Base-by-base conservation (phyloP, 2,797 vertebrate genomes). In the Cichlasoma orientale region DNA sequence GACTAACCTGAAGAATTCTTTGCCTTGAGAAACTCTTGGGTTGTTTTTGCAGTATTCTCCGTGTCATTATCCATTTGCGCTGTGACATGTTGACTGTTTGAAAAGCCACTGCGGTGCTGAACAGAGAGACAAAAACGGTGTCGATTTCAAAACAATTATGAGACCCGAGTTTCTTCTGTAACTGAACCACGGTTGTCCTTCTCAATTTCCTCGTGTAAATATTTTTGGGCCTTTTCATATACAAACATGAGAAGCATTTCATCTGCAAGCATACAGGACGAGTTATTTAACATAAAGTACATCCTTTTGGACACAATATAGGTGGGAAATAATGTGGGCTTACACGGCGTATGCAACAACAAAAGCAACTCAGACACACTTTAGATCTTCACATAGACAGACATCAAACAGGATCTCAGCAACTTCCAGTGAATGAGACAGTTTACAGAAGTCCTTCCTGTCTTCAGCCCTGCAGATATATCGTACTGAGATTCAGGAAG, bases 391-490 rank as follows among this genome's bases (percentile, higher is more conserved):
- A 78, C 63, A 74, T 27, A 82, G 53, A 83, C 50, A 47, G 33
- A 68, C 38, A 63, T 74, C 75, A 82, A 63, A 70, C 68, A 33
- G 56, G 80, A 92, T 91, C 82, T 84, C 78, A 88, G 89, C 77
- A 91, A 89, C 84, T 83, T 81, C 72, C 82, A 50, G 74, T 74
- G 79, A 92, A 80, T 78, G 75, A 86, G 87, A 90, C 78, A 68
- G 90, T 94, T 94, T 93, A 94, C 88, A 86, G 58, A 68, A 89
- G 80, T 81, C 83, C 74, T 92, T 94, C 93, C 91, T 93, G 90
- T 92, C 90, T 84, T 93, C 89, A 75, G 82, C 77, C 86, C 61
- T 56, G 74, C 74, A 90, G 79, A 88, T 86, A 88, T 83, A 83
- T 83, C 76, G 18, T 54, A 75, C 85, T 56, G 80, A 84, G 81